Conservation (phyloP, 2,888 invertebrate genomes). For the Helicoverpa assulta region DNA sequence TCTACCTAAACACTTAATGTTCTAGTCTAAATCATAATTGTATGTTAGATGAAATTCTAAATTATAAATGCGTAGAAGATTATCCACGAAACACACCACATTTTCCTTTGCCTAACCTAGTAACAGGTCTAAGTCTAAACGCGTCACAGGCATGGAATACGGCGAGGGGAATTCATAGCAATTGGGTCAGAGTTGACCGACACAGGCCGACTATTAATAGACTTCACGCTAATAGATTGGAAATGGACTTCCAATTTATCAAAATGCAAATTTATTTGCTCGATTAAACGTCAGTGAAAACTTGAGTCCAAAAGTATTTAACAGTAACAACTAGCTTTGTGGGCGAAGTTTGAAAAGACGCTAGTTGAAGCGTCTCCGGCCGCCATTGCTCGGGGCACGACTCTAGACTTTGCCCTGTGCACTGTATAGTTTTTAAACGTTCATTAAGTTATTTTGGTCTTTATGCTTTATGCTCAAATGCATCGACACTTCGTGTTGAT, state of each 20-base stretch:
- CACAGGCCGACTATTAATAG: constrained; percentile 53
- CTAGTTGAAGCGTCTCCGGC: constrained; percentile 61
- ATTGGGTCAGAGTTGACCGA: constrained; percentile 73
- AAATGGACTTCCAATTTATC: constrained; percentile 15
- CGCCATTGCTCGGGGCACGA: constrained; percentile 62
- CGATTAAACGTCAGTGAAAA: constrained; percentile 39
- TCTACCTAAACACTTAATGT: no score
- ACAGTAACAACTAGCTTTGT: constrained; percentile 63
- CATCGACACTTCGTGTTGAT: constrained; percentile 48
- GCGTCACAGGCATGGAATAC: constrained; percentile 62
- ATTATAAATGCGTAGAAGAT: no score
- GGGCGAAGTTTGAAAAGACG: constrained; percentile 68
- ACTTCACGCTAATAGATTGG: constrained; percentile 26
- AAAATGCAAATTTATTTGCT: constrained; percentile 10
- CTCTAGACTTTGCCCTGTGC: constrained; percentile 40
- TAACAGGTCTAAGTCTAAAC: constrained; percentile 50
- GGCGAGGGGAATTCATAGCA: constrained; percentile 61
- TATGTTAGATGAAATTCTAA: no score
- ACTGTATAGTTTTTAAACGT: constrained; percentile 43
- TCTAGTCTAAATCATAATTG: no score
- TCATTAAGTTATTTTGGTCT: constrained; percentile 37
- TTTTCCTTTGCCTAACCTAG: constrained; percentile 4
- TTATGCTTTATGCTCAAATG: constrained; percentile 14
- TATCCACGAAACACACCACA: no score
- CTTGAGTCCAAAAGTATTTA: constrained; percentile 50